phyloP scores from a whole-genome alignment of 1,140 invertebrate species.

The Drosophila sp. region DNA sequence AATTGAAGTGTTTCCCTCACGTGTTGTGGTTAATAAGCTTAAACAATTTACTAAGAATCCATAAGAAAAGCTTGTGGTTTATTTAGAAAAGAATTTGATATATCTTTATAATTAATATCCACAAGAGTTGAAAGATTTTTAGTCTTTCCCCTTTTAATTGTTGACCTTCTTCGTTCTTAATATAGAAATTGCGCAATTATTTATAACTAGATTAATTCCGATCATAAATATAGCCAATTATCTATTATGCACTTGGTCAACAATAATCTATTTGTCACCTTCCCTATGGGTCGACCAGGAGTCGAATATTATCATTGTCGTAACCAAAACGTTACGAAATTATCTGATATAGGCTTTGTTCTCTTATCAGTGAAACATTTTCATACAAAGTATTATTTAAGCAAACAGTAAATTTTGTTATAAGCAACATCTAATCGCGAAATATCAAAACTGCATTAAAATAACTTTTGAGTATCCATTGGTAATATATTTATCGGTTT shows the following conservation, averaged over 20 bases:
- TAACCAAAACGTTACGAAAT: constrained; percentile 11
- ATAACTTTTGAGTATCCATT: no score
- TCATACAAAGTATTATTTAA: no score
- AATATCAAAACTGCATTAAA: no score
- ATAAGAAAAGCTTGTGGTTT: no score
- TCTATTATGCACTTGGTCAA: constrained; percentile 8
- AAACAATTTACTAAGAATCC: no score
- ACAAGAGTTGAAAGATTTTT: no score
- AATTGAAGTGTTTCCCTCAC: neutral
- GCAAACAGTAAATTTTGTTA: no score
- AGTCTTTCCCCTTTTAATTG: neutral
- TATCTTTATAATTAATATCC: no score
- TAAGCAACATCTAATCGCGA: no score
- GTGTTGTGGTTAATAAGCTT: neutral
- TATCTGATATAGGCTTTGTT: constrained; percentile 2
- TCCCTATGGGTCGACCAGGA: constrained; percentile 15
- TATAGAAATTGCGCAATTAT: neutral
- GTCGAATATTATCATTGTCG: neutral
- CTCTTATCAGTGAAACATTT: constrained; percentile 16
- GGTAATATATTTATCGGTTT: no score
- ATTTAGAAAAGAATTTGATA: no score
- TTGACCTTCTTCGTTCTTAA: neutral
- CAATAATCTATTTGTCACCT: constrained; percentile 20
- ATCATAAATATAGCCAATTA: neutral
- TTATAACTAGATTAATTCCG: neutral